These are phyloP conservation scores for Brachionus manjavacas DNA, from an alignment of 1,140 invertebrate genomes.

Conservation along the genomic window DNA sequence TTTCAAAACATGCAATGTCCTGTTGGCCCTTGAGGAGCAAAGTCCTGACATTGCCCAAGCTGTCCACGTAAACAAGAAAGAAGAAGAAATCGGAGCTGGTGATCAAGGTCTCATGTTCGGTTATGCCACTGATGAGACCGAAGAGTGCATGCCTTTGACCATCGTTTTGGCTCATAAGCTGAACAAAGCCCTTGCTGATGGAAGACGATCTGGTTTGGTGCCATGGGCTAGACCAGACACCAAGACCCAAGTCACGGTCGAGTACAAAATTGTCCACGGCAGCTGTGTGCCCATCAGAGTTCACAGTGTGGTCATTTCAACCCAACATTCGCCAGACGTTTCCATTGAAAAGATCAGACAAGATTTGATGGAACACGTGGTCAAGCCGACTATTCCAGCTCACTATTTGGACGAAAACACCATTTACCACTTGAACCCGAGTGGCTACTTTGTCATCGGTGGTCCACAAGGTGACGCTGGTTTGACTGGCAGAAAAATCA, in stretches of 20 bases:
- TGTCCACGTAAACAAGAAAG: constrained; percentile 82
- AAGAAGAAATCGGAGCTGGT: constrained; percentile 95
- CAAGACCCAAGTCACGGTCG: constrained; percentile 76
- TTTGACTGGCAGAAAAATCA: constrained; percentile 91
- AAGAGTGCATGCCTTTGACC: constrained; percentile 96
- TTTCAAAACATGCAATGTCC: constrained; percentile 95
- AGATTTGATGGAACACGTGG: constrained; percentile 83
- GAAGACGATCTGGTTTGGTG: constrained; percentile 79
- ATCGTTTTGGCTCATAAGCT: constrained; percentile 88
- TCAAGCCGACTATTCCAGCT: constrained; percentile 82
- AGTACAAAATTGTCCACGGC: constrained; percentile 57
- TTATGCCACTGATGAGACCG: constrained; percentile 79
- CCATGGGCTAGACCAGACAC: constrained; percentile 95
- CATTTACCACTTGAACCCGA: constrained; percentile 92
- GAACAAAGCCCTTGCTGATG: constrained; percentile 83
- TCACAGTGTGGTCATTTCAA: constrained; percentile 91
- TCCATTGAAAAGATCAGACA: constrained; percentile 74
- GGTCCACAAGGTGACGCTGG: constrained; percentile 91
- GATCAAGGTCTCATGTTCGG: constrained; percentile 75
- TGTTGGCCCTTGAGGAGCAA: constrained; percentile 95
- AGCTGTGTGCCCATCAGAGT: constrained; percentile 85
- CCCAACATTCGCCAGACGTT: constrained; percentile 92
- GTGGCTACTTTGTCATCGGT: constrained; percentile 85
- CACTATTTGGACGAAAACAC: constrained; percentile 86
- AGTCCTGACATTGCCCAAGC: constrained; percentile 92